These are phyloP conservation scores for Calliphora vomitoria DNA, from an alignment of 2,888 invertebrate genomes.

Conservation along the genomic window DNA sequence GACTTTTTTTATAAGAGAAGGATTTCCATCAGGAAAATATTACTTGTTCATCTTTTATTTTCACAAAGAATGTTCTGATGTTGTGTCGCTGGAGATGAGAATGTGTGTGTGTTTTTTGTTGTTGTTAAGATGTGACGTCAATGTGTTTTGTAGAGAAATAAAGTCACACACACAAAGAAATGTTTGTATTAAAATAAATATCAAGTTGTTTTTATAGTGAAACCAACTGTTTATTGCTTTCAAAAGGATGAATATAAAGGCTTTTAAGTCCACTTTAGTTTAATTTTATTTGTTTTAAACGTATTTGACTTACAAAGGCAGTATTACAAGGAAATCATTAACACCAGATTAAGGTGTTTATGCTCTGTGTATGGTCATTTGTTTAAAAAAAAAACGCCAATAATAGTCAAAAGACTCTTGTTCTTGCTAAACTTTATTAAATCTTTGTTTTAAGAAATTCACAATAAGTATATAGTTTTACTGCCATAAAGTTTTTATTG, in stretches of 20 bases:
- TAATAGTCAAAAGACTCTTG: too few relatives aligned
- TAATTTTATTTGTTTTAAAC: too few relatives aligned
- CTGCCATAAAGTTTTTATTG: too few relatives aligned
- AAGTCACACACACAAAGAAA: not conserved
- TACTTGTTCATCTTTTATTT: conserved; percentile 6
- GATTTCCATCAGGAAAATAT: conserved; percentile 25
- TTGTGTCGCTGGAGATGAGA: not conserved
- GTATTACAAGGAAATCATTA: too few relatives aligned
- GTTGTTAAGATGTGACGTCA: conserved; percentile 43
- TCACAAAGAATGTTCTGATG: conserved; percentile 12
- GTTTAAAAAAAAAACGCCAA: too few relatives aligned
- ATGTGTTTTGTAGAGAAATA: conserved; percentile 8
- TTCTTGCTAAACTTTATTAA: too few relatives aligned
- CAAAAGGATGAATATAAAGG: not conserved
- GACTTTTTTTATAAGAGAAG: conserved; percentile 8
- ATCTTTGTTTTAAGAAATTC: too few relatives aligned
- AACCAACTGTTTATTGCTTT: conserved; percentile 3
- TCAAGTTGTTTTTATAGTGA: not conserved
- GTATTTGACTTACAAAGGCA: too few relatives aligned
- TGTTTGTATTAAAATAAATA: not conserved
- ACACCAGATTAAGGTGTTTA: too few relatives aligned
- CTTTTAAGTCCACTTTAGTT: too few relatives aligned
- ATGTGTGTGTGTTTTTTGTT: not conserved
- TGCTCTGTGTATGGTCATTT: too few relatives aligned
- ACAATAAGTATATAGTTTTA: too few relatives aligned